Percentiles rank a stretch among this genome's conserved stretches.
Conservation (phyloP, 2,113 vertebrate genomes). For the Marmota flaviventris region DNA sequence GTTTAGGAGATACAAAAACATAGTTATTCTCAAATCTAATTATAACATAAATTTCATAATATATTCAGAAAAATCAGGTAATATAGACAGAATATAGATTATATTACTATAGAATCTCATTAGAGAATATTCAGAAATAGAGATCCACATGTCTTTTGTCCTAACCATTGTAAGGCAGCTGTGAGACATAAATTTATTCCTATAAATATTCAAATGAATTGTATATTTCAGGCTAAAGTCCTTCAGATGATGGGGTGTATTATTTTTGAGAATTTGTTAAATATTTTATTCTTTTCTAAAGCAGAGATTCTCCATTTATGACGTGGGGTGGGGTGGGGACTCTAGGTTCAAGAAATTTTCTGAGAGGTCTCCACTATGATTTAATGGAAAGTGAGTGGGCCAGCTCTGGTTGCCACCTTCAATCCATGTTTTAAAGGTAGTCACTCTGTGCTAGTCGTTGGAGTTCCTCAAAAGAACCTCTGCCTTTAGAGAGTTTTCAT, state of each 20-base stretch:
- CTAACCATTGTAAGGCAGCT: background rate
- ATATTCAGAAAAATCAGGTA: slow-evolving; percentile 28
- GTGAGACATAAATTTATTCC: background rate
- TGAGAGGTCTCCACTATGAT: background rate
- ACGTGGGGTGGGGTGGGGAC: background rate
- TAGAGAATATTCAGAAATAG: slow-evolving; percentile 20
- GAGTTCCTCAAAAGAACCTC: background rate
- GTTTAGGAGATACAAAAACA: slow-evolving; percentile 52
- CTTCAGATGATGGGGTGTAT: background rate
- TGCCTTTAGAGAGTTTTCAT: background rate
- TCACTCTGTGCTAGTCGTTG: background rate
- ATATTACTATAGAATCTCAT: no score
- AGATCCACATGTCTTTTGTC: slow-evolving; percentile 18
- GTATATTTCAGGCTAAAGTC: background rate
- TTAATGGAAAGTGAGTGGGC: background rate
- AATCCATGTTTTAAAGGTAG: background rate
- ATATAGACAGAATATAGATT: background rate
- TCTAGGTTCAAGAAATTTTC: background rate
- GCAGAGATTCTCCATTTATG: background rate
- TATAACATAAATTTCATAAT: slow-evolving; percentile 14
- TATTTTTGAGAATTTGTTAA: background rate
- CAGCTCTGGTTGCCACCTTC: background rate
- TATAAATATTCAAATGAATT: background rate
- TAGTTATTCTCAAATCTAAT: slow-evolving; percentile 40
- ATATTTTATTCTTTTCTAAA: slow-evolving; percentile 24